Percentiles rank a stretch among this genome's conserved stretches.
Evolutionary conservation across 2,797 vertebrate species (phyloP).

Genomic region (Cuniculus paca): DNA sequence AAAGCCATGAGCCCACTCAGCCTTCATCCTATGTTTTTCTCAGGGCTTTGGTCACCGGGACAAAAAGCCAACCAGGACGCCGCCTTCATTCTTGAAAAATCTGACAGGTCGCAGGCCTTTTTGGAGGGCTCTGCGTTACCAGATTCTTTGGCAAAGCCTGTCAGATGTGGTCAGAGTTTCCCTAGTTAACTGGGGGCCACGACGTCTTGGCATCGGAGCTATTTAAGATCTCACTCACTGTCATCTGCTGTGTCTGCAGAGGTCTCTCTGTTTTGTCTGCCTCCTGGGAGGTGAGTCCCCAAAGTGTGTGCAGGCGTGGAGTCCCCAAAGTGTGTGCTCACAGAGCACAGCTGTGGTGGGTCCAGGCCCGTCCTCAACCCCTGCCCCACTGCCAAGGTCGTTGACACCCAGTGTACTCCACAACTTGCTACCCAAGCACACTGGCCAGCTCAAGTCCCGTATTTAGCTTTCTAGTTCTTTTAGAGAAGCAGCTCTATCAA

Average conservation of each 20-base stretch:
- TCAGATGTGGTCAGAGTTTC: not conserved
- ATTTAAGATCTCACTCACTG: rapidly evolving
- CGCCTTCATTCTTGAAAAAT: not conserved
- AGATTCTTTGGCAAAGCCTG: not conserved
- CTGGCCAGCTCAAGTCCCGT: no score
- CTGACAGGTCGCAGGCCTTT: not conserved
- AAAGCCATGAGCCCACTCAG: not conserved
- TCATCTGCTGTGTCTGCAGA: not conserved
- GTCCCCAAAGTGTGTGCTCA: no score
- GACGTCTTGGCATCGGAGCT: rapidly evolving
- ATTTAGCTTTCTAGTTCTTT: not conserved
- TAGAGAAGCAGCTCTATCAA: not conserved
- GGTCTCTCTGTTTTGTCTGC: not conserved
- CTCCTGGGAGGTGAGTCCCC: not conserved
- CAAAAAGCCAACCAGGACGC: not conserved
- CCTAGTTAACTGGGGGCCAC: not conserved
- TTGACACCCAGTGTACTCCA: rapidly evolving
- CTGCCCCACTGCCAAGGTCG: rapidly evolving
- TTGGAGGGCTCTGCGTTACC: not conserved
- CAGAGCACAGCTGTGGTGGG: not conserved
- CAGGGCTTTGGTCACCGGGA: not conserved
- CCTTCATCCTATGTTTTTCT: not conserved
- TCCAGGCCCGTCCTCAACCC: rapidly evolving
- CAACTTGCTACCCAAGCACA: rapidly evolving
- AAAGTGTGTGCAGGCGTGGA: not conserved